phyloP scores from a whole-genome alignment of 2,888 invertebrate genomes.

The Andrena fulva region DNA sequence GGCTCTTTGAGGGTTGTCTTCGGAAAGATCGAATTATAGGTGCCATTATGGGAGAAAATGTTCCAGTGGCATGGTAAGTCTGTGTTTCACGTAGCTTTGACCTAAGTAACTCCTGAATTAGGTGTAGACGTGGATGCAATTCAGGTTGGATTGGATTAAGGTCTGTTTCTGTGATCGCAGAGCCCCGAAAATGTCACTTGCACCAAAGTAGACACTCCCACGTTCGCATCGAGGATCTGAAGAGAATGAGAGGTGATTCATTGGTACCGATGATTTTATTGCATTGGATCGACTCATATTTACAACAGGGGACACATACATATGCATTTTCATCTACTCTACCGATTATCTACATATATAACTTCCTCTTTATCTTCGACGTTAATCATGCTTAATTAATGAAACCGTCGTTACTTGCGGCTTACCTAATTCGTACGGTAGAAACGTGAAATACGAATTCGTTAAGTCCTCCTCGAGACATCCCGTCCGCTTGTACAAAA shows the following conservation, averaged over 20 bases:
- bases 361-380: constrained; percentile 70
- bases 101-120: no score
- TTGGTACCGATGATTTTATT: constrained; percentile 81
- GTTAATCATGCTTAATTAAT: constrained; percentile 68
- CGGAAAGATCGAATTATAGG: no score
- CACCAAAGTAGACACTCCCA: neutral
- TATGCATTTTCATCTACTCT: constrained; percentile 81
- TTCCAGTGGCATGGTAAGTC: no score
- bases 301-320: constrained; percentile 83
- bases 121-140: no score
- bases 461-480: constrained; percentile 3
- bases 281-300: constrained; percentile 83
- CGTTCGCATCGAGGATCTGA: neutral
- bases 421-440: constrained; percentile 61
- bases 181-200: neutral
- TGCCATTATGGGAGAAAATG: no score
- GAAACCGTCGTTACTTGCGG: constrained; percentile 56
- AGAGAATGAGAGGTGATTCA: constrained; percentile 26
- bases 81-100: no score
- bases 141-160: no score
- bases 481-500: constrained; percentile 2
- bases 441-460: constrained; percentile 43
- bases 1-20: no score
- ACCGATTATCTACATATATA: constrained; percentile 82
- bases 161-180: no score